phyloP scores from a whole-genome alignment of 2,888 invertebrate species.

The Philereme transversata region DNA sequence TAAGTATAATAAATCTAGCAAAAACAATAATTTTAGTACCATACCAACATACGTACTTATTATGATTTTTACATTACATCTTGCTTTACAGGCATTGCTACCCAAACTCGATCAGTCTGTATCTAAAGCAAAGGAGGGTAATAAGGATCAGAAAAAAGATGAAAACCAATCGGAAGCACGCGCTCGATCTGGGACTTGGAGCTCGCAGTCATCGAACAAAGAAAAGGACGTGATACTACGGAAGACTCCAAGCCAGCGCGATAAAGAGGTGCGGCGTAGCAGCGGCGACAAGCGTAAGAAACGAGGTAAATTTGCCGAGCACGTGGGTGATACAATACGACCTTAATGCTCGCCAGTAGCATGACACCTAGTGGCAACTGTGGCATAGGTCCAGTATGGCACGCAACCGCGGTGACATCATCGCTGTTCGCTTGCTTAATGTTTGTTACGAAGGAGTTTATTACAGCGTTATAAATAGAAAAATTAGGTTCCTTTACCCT shows the following conservation, averaged over 20 bases:
- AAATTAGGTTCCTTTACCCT: no score
- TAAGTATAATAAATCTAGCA: constrained; percentile 60
- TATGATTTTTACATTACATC: background rate
- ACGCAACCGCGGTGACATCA: constrained; percentile 38
- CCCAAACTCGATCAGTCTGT: constrained; percentile 36
- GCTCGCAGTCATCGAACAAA: constrained; percentile 63
- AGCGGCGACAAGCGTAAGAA: constrained; percentile 71
- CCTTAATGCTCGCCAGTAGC: constrained; percentile 28
- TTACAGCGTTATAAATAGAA: no score
- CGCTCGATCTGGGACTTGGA: constrained; percentile 87
- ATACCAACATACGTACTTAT: background rate
- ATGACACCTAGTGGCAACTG: constrained; percentile 30
- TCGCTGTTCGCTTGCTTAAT: constrained; percentile 29
- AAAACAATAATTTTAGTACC: background rate
- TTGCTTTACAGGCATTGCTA: constrained; percentile 43
- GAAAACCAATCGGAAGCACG: constrained; percentile 54
- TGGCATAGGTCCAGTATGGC: constrained; percentile 44
- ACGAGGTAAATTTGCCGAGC: constrained; percentile 56
- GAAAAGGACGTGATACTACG: constrained; percentile 53
- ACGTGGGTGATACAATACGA: constrained; percentile 29
- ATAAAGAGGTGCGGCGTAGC: constrained; percentile 61
- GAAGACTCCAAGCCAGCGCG: constrained; percentile 50
- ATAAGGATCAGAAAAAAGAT: constrained; percentile 30
- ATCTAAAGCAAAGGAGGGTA: constrained; percentile 15
- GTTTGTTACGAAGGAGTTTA: background rate